Evolutionary conservation across 2,888 invertebrate species (phyloP).

Genomic region (Chesias legatella): DNA sequence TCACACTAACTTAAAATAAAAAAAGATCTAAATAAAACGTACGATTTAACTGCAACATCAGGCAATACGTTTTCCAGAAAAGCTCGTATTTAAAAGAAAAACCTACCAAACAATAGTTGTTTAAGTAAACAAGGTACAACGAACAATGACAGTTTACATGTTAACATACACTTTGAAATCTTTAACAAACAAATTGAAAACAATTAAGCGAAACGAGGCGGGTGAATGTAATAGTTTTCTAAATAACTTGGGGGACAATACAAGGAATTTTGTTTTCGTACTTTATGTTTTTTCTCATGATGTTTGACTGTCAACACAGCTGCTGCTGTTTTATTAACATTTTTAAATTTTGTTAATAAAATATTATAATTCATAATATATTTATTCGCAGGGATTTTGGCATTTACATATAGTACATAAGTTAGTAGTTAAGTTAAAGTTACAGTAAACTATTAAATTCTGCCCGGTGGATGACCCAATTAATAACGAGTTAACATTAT

Average conservation of each 20-base stretch:
- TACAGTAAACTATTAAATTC: no score
- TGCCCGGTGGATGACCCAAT: no score
- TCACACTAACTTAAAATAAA: no score
- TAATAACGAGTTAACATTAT: no score
- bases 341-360: no score
- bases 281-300: slow-evolving; percentile 15
- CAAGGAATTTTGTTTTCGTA: slow-evolving; percentile 49
- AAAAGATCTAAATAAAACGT: no score
- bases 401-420: no score
- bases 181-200: slow-evolving; percentile 54
- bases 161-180: slow-evolving; percentile 47
- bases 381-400: no score
- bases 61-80: slow-evolving; percentile 20
- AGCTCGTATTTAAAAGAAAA: slow-evolving; percentile 31
- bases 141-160: slow-evolving; percentile 75
- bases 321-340: slow-evolving; percentile 7
- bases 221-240: slow-evolving; percentile 55
- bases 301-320: slow-evolving; percentile 18
- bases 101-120: slow-evolving; percentile 45
- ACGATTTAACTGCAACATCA: slow-evolving; percentile 2
- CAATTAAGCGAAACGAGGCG: slow-evolving; percentile 36
- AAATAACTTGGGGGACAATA: slow-evolving; percentile 52
- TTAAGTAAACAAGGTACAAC: slow-evolving; percentile 51
- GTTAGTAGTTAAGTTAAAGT: no score
- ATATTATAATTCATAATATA: no score